phyloP scores from a whole-genome alignment of 2,888 invertebrate genomes.

The Polyploca ridens region DNA sequence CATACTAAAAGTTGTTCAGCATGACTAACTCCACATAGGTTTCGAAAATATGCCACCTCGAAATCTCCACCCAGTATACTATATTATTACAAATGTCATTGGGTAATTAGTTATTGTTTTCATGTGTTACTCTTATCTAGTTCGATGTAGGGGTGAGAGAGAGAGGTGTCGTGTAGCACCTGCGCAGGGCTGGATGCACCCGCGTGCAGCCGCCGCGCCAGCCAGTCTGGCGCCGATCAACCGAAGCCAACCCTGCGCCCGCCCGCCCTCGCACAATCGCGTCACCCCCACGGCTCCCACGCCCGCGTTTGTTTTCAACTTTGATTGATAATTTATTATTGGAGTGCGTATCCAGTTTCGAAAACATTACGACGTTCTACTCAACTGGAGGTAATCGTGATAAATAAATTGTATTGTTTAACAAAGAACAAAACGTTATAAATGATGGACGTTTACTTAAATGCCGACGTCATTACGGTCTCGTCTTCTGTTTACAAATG shows the following conservation, averaged over 20 bases:
- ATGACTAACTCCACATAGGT: too few relatives aligned
- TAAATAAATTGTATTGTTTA: conserved; percentile 18
- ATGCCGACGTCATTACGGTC: conserved; percentile 6
- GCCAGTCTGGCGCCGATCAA: conserved; percentile 73
- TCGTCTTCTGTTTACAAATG: conserved; percentile 3
- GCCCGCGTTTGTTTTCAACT: conserved; percentile 80
- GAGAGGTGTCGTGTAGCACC: conserved; percentile 54
- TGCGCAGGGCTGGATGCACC: conserved; percentile 73
- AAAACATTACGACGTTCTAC: conserved; percentile 53
- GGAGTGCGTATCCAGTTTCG: conserved; percentile 70
- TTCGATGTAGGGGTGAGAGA: conserved; percentile 21
- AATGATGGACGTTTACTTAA: conserved; percentile 10
- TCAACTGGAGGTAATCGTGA: conserved; percentile 29
- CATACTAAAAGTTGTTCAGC: too few relatives aligned
- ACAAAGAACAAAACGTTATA: conserved; percentile 12
- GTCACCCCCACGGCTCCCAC: conserved; percentile 49
- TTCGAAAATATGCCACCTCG: too few relatives aligned
- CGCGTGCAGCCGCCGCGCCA: conserved; percentile 69
- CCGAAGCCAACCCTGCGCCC: conserved; percentile 30
- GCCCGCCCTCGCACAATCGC: conserved; percentile 28
- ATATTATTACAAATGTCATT: not conserved
- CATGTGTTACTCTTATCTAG: conserved; percentile 28
- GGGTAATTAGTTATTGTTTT: conserved; percentile 31
- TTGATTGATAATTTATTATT: conserved; percentile 84
- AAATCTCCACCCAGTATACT: too few relatives aligned